Evolutionary conservation across 2,888 invertebrate genomes (phyloP), one percentile per base, ranked within the genome.

Genomic region (Leptogaster cylindrica): DNA sequence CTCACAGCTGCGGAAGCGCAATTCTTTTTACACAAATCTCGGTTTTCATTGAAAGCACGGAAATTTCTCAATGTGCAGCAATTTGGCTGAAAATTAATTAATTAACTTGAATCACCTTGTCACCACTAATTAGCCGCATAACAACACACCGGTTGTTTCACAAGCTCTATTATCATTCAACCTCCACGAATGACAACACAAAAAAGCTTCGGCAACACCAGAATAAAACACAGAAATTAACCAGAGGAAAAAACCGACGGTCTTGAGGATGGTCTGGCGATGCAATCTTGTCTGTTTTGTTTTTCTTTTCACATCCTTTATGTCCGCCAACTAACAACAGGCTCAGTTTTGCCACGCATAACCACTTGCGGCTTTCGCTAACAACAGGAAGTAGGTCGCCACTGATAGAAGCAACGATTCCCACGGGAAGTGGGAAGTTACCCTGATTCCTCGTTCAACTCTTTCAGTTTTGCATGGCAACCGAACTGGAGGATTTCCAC

Each of bases 71-170:
- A n/a, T n/a, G n/a, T n/a, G n/a, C n/a, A n/a, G n/a, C n/a, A n/a
- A n/a, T n/a, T n/a, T n/a, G n/a, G n/a, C n/a, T n/a, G n/a, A n/a
- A 25, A 44, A 44, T 44, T 25, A 61, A 61, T 61, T 61, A 61
- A 61, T 61, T 61, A 44, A 61, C 28, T 44, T 44, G 61, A 61
- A 61, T 44, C 61, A 61, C 61, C 27, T 27, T 61, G 61, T 61
- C 61, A 61, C 61, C 61, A 61, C 61, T 61, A 61, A 61, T 61
- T 61, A 61, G 61, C 61, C 61, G 44, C 61, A 61, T 61, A 61
- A 61, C 61, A 44, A 28, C 44, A 27, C 61, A 61, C 61, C 61
- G 61, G 61, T 41, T 61, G 61, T 61, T 61, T 61, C 44, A 61
- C 61, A 61, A 44, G 61, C 44, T 61, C 61, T n/a, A 39, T 44